phyloP scores from a whole-genome alignment of 1,140 invertebrate genomes.

The Orussus abietinus region DNA sequence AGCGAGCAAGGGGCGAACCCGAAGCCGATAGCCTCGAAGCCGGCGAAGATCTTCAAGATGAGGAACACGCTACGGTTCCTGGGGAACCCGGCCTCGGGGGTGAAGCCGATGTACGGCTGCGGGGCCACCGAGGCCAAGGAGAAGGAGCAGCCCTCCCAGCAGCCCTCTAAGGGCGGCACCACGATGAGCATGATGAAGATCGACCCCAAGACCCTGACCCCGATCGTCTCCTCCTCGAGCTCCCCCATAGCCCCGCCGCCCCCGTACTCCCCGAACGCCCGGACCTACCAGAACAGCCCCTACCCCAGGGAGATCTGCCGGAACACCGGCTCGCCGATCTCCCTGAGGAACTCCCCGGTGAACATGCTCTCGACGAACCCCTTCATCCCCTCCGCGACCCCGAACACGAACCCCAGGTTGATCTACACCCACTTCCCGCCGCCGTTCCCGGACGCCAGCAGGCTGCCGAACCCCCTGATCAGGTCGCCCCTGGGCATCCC shows the following conservation, averaged over 20 bases:
- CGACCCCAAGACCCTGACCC: conserved; percentile 60
- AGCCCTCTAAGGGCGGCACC: conserved; percentile 22
- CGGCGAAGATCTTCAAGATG: conserved; percentile 59
- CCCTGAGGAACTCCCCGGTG: conserved; percentile 43
- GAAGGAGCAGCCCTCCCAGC: conserved; percentile 34
- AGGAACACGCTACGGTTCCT: conserved; percentile 58
- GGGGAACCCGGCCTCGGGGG: conserved; percentile 61
- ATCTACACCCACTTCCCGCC: conserved; percentile 49
- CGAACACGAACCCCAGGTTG: conserved; percentile 52
- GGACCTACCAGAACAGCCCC: conserved; percentile 43
- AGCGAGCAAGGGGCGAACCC: too few relatives aligned
- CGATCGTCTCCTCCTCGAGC: conserved; percentile 44
- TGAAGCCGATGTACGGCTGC: conserved; percentile 61
- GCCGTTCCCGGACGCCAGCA: conserved; percentile 41
- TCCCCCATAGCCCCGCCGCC: conserved; percentile 46
- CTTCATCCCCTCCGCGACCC: conserved; percentile 55
- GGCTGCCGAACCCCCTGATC: conserved; percentile 40
- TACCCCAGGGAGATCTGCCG: conserved; percentile 39
- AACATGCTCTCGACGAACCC: conserved; percentile 53
- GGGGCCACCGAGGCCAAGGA: conserved; percentile 39
- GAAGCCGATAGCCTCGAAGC: conserved; percentile 46
- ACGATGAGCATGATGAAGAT: conserved; percentile 56
- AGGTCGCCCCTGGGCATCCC: conserved; percentile 40
- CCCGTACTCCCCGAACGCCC: conserved; percentile 49
- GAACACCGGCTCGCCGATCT: conserved; percentile 36